Evolutionary conservation across 1,140 invertebrate genomes (phyloP).

Genomic region (Drosophila oshimai): DNA sequence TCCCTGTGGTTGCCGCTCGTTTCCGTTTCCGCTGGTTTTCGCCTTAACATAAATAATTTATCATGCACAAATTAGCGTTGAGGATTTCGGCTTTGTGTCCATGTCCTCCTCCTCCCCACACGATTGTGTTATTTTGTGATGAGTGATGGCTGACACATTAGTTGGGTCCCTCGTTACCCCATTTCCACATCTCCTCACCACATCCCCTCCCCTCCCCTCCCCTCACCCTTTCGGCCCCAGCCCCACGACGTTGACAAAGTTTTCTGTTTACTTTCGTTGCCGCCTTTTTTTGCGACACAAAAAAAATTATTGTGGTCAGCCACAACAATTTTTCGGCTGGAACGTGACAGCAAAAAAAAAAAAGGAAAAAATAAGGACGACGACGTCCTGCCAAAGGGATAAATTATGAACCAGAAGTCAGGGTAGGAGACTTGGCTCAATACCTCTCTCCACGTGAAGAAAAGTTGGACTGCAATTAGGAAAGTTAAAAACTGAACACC

Average conservation of each 20-base stretch:
- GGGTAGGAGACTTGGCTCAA: conserved; percentile 9
- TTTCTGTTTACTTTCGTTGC: conserved; percentile 34
- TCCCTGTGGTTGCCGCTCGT: conserved; percentile 21
- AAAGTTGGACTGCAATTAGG: background rate
- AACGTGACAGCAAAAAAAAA: conserved; percentile 48
- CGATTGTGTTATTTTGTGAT: conserved; percentile 13
- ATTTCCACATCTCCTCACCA: background rate
- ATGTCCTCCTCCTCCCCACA: conserved; percentile 17
- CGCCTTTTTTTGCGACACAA: conserved; percentile 1
- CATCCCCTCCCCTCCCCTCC: background rate
- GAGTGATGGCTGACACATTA: conserved; percentile 62
- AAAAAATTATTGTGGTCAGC: conserved; percentile 70
- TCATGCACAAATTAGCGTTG: conserved; percentile 78
- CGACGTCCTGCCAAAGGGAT: conserved; percentile 21
- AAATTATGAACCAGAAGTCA: conserved; percentile 47
- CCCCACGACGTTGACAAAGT: conserved; percentile 53
- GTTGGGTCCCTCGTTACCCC: conserved; percentile 22
- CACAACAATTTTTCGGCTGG: conserved; percentile 66
- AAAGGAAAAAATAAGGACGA: no score
- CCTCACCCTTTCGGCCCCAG: background rate
- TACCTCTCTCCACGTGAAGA: background rate
- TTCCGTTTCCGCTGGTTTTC: conserved; percentile 42
- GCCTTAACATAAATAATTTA: conserved; percentile 81
- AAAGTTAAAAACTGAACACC: no score
- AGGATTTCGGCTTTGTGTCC: conserved; percentile 50